Evolutionary conservation across 2,113 vertebrate species (phyloP), one percentile per base, ranked within the genome.

Genomic region (Odontophorus gujanensis): DNA sequence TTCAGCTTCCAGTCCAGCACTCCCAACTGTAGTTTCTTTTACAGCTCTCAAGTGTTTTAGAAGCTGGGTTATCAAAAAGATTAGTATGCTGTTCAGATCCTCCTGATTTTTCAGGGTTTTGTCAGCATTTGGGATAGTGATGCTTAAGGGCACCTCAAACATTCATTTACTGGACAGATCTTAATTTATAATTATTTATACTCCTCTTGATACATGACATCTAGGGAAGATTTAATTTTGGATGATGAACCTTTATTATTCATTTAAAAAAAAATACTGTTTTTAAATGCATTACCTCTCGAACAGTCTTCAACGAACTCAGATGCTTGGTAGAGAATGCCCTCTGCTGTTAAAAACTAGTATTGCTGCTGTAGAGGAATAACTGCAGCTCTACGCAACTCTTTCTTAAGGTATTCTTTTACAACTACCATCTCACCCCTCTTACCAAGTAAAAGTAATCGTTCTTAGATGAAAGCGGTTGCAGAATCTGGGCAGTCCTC

Each of bases 171-270:
- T 76, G 91, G 81, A 83, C 66, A 87, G 89, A 59, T 90, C 81
- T 94, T 95, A 95, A 94, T 96, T 96, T 97, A 92, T 94, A 97
- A 97, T 96, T 97, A 97, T 96, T 96, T 96, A 97, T 96, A 91
- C 32, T 95, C 61, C 71, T 94, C 90, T 78, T 82, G 85, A 82
- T 91, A 97, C 93, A 85, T 83, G 93, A 93, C 96, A 89, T 94
- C 94, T 97, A 93, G 81, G 94, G 85, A 96, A 96, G 93, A 92
- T 96, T 96, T 97, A 96, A 95, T 97, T 97, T 96, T 96, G 69
- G 81, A 87, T 91, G 25, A 92, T 84, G 93, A 97, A 97, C 82
- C 84, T 96, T 94, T 94, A 97, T 97, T 97, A 95, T 96, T 97
- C 43, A 68, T 74, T 45, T 7, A 53, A 83, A 65, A 94, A 40